Evolutionary conservation across 2,888 invertebrate genomes (phyloP), one percentile per base, ranked within the genome.

Genomic region (Aproaerema taeniolella): DNA sequence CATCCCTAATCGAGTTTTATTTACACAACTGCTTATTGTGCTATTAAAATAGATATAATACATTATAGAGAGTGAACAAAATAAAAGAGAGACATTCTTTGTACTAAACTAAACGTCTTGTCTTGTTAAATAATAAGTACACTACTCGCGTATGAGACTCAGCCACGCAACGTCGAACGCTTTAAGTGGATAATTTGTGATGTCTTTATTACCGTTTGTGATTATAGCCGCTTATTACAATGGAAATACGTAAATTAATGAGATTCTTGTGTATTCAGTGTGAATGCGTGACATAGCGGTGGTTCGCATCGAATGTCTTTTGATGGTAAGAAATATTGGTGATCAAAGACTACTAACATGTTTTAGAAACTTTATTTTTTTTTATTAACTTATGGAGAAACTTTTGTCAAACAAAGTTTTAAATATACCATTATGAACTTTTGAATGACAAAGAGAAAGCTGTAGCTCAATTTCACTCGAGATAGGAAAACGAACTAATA

Each of bases 11-110:
- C 63, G 53, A 61, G 67, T 65, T 63, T 55, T 55, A 70, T 65
- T 68, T 65, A 69, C 56, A 53, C 68, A 67, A 70, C 62, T 70
- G 68, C 67, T 70, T 75, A 78, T 35, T 28, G 16, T 49, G 47
- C 44, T 53, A 57, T 58, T 55, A 71, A 58, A 67, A 65, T 65
- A 68, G 59, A 64, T 61, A 69, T 65, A 71, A 74, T 77, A 80
- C 74, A 77, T 69, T n/a, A n/a, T 82, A 86, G 85, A 86, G 83
- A 83, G 86, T 82, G 74, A n/a, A 73, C 74, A 67, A 78, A 73
- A 71, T 74, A 67, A 75, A 70, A 86, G 85, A 86, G 86, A 86
- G 86, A 86, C 82, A 72, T 75, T 66, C 58, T 81, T 83, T 83
- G 80, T 79, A 83, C 82, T 82, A 80, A 67, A 67, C 81, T 81